Percentiles rank a stretch among this genome's conserved stretches.
phyloP scores from a whole-genome alignment of 2,888 invertebrate species.

The Drosophila tripunctata region DNA sequence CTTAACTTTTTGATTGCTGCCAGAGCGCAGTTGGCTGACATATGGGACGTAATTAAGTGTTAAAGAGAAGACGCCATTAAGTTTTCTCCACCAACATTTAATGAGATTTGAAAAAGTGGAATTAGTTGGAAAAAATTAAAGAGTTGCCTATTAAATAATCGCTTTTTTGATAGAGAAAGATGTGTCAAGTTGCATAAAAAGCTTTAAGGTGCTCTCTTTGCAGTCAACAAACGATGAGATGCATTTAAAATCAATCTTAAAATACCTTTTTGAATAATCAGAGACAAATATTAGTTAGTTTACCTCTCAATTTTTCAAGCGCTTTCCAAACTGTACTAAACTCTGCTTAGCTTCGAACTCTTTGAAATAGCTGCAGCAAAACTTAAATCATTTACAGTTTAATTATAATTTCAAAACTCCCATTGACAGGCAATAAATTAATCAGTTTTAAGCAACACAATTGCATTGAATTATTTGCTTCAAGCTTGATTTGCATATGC shows the following conservation, averaged over 20 bases:
- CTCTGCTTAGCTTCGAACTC: too few species aligned
- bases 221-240: too few species aligned
- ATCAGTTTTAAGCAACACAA: neutral
- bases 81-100: neutral
- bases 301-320: too few species aligned
- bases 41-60: constrained; percentile 69
- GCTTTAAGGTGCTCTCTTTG: too few species aligned
- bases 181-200: too few species aligned
- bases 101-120: neutral
- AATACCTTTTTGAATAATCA: too few species aligned
- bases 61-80: constrained; percentile 22
- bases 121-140: neutral
- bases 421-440: neutral
- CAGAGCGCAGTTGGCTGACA: constrained; percentile 62
- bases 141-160: neutral
- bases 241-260: too few species aligned
- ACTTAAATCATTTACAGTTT: too few species aligned
- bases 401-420: too few species aligned
- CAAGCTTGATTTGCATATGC: constrained; percentile 19
- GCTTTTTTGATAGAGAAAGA: neutral
- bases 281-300: too few species aligned
- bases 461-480: neutral
- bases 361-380: too few species aligned
- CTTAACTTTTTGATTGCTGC: constrained; percentile 78
- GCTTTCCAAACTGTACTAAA: too few species aligned